These are phyloP conservation scores for Capitella teleta DNA, from an alignment of 1,140 invertebrate species.

Conservation along the genomic window DNA sequence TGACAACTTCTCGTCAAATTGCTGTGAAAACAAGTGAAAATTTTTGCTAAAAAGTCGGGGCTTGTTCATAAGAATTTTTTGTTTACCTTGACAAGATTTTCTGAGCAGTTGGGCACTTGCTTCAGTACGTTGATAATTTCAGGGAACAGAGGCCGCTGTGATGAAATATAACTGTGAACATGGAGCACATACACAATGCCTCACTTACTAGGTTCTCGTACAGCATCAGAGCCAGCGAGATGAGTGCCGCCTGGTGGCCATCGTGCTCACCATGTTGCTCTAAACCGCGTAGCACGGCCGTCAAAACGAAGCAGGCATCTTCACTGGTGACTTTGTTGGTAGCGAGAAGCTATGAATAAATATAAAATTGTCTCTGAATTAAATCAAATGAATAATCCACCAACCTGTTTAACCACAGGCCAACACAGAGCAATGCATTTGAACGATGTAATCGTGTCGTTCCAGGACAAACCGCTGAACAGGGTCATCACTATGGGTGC, in stretches of 20 bases:
- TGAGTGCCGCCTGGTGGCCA: conserved; percentile 57
- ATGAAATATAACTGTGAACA: conserved; percentile 40
- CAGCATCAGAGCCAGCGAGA: conserved; percentile 60
- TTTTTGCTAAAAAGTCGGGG: conserved; percentile 3
- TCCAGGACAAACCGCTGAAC: conserved; percentile 67
- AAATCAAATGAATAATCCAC: background rate
- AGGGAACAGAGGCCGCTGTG: conserved; percentile 20
- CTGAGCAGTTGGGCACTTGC: conserved; percentile 25
- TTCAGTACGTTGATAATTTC: conserved; percentile 17
- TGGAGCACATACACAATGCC: background rate
- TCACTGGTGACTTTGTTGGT: conserved; percentile 1
- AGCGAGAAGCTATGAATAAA: background rate
- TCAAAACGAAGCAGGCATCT: conserved; percentile 23
- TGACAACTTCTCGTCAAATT: conserved; percentile 71
- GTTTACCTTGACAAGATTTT: conserved; percentile 20
- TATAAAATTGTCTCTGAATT: conserved; percentile 38
- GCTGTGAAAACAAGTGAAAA: conserved; percentile 26
- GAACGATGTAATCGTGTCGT: conserved; percentile 65
- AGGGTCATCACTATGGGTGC: conserved; percentile 29
- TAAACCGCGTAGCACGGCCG: conserved; percentile 24
- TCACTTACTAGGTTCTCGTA: conserved; percentile 68
- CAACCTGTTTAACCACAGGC: conserved; percentile 45
- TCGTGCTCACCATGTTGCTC: conserved; percentile 63
- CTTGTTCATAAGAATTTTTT: conserved; percentile 12
- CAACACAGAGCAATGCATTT: conserved; percentile 61